Evolutionary conservation across 2,113 vertebrate genomes (phyloP).

Genomic region (Myxocyprinus asiaticus): DNA sequence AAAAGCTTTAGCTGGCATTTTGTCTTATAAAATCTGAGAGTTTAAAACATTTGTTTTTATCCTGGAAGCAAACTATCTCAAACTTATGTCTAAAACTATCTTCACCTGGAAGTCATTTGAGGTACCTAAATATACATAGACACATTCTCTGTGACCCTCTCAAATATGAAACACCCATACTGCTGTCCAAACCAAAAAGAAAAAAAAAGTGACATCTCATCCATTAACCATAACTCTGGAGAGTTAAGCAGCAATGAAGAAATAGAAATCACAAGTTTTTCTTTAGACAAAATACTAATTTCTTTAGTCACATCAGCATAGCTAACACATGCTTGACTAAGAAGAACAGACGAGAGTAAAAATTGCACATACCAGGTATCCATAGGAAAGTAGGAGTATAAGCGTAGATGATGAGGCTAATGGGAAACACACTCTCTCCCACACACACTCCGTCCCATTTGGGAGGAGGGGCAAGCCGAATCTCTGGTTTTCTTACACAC

Average conservation of each 20-base stretch:
- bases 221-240: conserved; percentile 8
- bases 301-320: neutral
- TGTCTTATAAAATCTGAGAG: neutral
- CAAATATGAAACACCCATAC: conserved; percentile 17
- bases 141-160: neutral
- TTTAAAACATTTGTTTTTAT: neutral
- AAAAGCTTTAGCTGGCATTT: neutral
- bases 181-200: neutral
- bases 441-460: neutral
- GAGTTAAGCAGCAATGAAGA: neutral
- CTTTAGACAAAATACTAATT: neutral
- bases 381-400: conserved; percentile 19
- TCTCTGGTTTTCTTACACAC: neutral
- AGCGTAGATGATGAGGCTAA: conserved; percentile 33
- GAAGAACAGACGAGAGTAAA: neutral
- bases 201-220: neutral
- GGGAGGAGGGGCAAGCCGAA: conserved; percentile 23
- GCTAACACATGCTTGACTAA: neutral
- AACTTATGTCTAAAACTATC: neutral
- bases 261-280: conserved; percentile 9
- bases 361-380: conserved; percentile 36
- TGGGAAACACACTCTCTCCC: conserved; percentile 33
- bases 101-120: conserved; percentile 19
- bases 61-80: no score
- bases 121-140: neutral